Evolutionary conservation across 1,140 invertebrate genomes (phyloP).

Genomic region (Amyelois transitella): DNA sequence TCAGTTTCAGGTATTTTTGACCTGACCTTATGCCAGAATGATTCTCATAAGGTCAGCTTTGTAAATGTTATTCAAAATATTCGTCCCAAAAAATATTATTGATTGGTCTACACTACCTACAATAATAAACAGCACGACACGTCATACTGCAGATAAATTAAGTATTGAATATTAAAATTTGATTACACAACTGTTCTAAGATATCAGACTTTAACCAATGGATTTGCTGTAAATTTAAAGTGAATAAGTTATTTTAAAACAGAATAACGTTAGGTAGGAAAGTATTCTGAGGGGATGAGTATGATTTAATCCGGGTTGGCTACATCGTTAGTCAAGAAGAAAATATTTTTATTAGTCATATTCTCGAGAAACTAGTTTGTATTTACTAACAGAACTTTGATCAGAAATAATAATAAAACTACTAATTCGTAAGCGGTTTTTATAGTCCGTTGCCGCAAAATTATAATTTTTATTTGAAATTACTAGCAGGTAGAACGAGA

Average conservation of each 20-base stretch:
- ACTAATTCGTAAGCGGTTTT: background rate
- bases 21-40: too few species aligned
- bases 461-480: background rate
- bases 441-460: background rate
- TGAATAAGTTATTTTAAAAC: background rate
- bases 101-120: background rate
- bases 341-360: background rate
- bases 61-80: background rate
- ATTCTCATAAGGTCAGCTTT: too few species aligned
- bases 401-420: background rate
- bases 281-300: background rate
- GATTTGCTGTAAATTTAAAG: background rate
- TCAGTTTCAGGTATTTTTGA: too few species aligned
- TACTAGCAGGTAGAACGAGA: constrained; percentile 4
- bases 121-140: constrained; percentile 8
- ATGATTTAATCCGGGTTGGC: background rate
- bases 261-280: background rate
- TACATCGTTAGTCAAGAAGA: background rate
- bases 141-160: background rate
- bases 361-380: background rate
- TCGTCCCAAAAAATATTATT: background rate
- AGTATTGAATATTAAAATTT: background rate
- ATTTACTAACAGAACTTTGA: background rate
- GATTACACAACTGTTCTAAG: background rate
- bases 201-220: background rate